phyloP scores from a whole-genome alignment of 2,888 invertebrate species.

The Embidobia sp. region DNA sequence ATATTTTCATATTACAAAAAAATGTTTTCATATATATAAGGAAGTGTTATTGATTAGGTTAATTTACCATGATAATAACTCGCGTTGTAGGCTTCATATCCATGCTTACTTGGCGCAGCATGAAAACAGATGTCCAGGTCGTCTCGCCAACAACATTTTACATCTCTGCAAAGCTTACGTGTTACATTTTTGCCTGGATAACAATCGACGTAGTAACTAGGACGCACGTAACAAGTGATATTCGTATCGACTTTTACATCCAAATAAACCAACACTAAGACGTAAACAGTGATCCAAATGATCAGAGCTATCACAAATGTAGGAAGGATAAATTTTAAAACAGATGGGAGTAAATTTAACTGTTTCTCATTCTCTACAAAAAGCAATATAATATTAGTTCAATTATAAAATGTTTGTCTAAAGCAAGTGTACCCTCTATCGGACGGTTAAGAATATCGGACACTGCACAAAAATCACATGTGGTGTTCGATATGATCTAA shows the following conservation, averaged over 20 bases:
- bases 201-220: slow-evolving; percentile 68
- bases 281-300: slow-evolving; percentile 60
- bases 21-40: too few species aligned
- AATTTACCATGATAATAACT: slow-evolving; percentile 19
- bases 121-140: slow-evolving; percentile 82
- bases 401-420: too few species aligned
- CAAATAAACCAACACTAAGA: slow-evolving; percentile 51
- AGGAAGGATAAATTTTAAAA: slow-evolving; percentile 66
- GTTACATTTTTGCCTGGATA: slow-evolving; percentile 73
- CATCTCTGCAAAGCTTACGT: slow-evolving; percentile 79
- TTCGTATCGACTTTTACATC: slow-evolving; percentile 32
- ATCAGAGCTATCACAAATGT: slow-evolving; percentile 55
- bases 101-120: slow-evolving; percentile 83
- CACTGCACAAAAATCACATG: too few species aligned
- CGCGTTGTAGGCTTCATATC: slow-evolving; percentile 79
- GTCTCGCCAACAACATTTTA: slow-evolving; percentile 83
- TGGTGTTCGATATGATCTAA: too few species aligned
- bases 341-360: slow-evolving; percentile 47
- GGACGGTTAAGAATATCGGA: too few species aligned
- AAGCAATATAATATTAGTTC: too few species aligned
- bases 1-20: too few species aligned
- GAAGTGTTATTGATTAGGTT: too few species aligned
- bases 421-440: too few species aligned
- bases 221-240: slow-evolving; percentile 66
- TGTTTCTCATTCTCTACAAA: slow-evolving; percentile 6